Evolutionary conservation across 1,140 invertebrate species (phyloP), one percentile per base, ranked within the genome.

Genomic region (Leguminivora glycinivorella): DNA sequence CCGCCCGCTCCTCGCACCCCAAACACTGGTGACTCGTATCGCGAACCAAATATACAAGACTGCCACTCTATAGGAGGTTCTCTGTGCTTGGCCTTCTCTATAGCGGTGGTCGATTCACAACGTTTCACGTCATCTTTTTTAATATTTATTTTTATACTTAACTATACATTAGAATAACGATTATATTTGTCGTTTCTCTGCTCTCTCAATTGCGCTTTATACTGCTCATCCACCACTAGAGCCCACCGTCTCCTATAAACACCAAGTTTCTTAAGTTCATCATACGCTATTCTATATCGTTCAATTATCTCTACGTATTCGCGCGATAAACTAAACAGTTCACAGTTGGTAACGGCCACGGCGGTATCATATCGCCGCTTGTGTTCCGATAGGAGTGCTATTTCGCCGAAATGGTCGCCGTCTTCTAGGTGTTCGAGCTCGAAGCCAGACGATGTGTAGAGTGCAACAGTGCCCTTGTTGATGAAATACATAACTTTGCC

Each of bases 331-430:
- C 92, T 87, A 69, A 94, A 94, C 5, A 94, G 77, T 77, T 94
- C 93, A 73, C 93, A 94, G 4, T 91, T 88, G 66, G 93, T 93
- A 0, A 94, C 91, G 0, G 94, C 93, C 19, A 94, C 84, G 9
- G 93, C 93, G 19, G 92, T 93, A 0, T 93, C 93, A 0, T 93
- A 92, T 56, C 94, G 77, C 4, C 85, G 78, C 9, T 87, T 84
- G 19, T 93, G 88, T 0, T 90, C 88, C 84, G 92, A 92, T 0
- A 94, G 85, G 7, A 95, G 79, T 2, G 93, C 92, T 56, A 94
- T 92, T 60, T 94, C 94, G 2, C 94, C 94, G 76, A 94, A 94
- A 79, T 94, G 91, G 14, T 93, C 92, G 0, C 94, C 94, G 67
- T 94, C 93, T 71, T 94, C 89, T 26, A 94, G 78, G 74, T 94